Conservation (phyloP, 2,888 invertebrate genomes). For the Netelia melanura region DNA sequence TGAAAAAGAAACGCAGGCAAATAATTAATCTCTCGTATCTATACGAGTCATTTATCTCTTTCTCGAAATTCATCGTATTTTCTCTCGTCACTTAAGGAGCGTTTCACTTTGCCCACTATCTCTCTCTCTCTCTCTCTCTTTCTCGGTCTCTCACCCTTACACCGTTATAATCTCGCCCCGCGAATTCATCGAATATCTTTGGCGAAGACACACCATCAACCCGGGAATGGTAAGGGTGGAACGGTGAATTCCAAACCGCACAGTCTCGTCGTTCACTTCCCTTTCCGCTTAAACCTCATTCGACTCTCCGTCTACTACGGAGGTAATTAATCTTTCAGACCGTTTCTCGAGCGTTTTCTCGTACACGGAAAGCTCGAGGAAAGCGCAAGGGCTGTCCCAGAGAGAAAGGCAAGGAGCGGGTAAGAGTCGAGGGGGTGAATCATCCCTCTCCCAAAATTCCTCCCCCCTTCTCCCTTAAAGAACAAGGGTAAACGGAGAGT, state of each 20-base stretch:
- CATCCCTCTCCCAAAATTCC: not conserved
- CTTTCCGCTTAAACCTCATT: slow-evolving; percentile 32
- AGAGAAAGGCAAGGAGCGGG: not conserved
- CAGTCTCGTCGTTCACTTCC: slow-evolving; percentile 5
- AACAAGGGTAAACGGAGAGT: slow-evolving; percentile 8
- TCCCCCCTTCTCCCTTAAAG: not conserved
- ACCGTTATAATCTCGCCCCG: slow-evolving; percentile 14
- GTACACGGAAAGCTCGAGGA: not conserved
- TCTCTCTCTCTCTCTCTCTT: not conserved
- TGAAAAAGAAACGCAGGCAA: too few species aligned
- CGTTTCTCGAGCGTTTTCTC: slow-evolving; percentile 19
- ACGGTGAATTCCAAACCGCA: slow-evolving; percentile 20
- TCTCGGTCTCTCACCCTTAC: not conserved
- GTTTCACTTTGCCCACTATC: not conserved
- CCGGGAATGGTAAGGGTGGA: not conserved
- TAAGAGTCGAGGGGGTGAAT: not conserved
- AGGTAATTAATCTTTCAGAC: slow-evolving; percentile 53
- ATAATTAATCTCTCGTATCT: not conserved
- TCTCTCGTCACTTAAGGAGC: slow-evolving; percentile 7
- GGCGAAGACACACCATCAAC: not conserved
- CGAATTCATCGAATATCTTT: slow-evolving; percentile 48
- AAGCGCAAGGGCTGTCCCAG: not conserved
- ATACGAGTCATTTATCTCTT: slow-evolving; percentile 12
- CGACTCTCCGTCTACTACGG: slow-evolving; percentile 11
- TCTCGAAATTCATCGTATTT: slow-evolving; percentile 10